Evolutionary conservation across 2,797 vertebrate species (phyloP), one percentile per base, ranked within the genome.

Genomic region (Crenichthys baileyi): DNA sequence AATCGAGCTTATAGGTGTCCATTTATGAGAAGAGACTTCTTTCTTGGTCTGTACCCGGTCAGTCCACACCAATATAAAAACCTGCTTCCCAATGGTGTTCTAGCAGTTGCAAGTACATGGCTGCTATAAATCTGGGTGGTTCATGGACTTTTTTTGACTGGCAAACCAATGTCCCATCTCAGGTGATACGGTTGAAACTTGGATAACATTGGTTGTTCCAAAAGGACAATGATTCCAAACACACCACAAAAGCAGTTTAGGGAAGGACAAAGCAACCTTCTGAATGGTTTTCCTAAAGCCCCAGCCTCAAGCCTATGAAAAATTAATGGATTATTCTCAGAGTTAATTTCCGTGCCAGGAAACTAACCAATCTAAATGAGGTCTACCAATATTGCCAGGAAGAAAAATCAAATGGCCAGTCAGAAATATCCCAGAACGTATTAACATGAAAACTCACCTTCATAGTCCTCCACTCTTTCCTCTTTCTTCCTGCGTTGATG

Each of bases 391-490:
- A 13, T n/a, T n/a, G 67, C 41, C 4, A 70, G 46, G 22, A 46
- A 15, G 41, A 46, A 12, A n/a, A 1, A 41, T 18, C 24, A 3
- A 70, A 48, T 1, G 2, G 13, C 67, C 41, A 26, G 44, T 26
- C 12, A 46, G 15, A 53, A 44, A 9, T 11, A 67, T 70, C 31
- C 51, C 61, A 73, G 39, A 60, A 73, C 13, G n/a, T 24, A 76
- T 51, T 24, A 78, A 22, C 48, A 68, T 39, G 20, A 53, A 20
- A 78, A 90, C 93, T 88, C 76, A 95, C 95, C 93, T 39, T 85
- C 87, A 70, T 73, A n/a, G 75, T 92, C 84, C 58, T 84, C 82
- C 5, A 7, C 85, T 1, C 39, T 56, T 9, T 90, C 85, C 71
- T 85, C 84, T 72, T 79, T 72, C 88, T 89, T 94, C 90, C 88